Base-by-base conservation (phyloP, 2,113 vertebrate species). In the Catagonus wagneri region DNA sequence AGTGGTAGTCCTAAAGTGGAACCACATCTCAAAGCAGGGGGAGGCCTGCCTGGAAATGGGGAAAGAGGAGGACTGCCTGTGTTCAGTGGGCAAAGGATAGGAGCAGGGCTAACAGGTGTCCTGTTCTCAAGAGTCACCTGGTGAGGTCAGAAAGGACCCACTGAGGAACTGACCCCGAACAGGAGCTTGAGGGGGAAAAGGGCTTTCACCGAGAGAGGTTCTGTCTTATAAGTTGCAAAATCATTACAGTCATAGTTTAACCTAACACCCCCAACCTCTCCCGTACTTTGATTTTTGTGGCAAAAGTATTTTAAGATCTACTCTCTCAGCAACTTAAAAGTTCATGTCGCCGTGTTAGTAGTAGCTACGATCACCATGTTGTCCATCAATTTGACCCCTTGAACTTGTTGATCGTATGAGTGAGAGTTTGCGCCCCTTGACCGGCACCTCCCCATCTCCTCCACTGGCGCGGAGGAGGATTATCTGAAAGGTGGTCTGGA, bases 401-500 rank as follows among this genome's bases (percentile, higher is more conserved):
- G 76, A 23, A 13, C 14, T 0, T 27, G 36, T 20, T 27, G 4
- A n/a, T 34, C 29, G 52, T 20, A 72, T 20, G 19, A 32, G 4
- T 60, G 20, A 54, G 17, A 8, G 66, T 20, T n/a, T 60, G 65
- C 7, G 6, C 39, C 14, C 25, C 71, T 32, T 17, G 76, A 44
- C 13, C 54, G 44, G 69, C 52, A 5, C 29, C 76, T 58, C 2
- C 60, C 11, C 20, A 32, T 23, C 16, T 4, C n/a, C n/a, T n/a
- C 63, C 13, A 14, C 1, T 3, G 1, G 25, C 0, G 0, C n/a
- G 23, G 32, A 56, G n/a, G 25, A 22, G 8, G n/a, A 25, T 93
- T n/a, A 11, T 14, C 56, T 65, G 7, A 65, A n/a, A 60, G 20
- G n/a, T 50, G 1, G 29, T 22, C 36, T 80, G 17, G 12, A 17